Evolutionary conservation across 2,113 vertebrate species (phyloP), one percentile per base, ranked within the genome.

Genomic region (Etia nguti): DNA sequence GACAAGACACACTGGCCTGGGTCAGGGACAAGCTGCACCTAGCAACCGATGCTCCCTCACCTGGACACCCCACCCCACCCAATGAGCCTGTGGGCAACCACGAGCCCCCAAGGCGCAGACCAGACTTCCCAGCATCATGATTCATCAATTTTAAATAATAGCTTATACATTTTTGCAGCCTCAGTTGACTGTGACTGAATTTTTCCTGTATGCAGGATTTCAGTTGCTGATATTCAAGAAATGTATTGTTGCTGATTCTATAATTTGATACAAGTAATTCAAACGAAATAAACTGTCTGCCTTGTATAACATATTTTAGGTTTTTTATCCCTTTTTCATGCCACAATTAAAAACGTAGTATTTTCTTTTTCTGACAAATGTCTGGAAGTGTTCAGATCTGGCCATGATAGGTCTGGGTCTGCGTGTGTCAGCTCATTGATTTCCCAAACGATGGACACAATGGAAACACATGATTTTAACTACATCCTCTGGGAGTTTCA

Each of bases 71-170:
- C 36, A 38, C 9, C 36, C 8, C 31, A 62, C 6, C 16, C 1
- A 65, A n/a, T n/a, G 31, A 36, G 60, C 18, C 31, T 36, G 31
- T 1, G 15, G 60, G 60, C 10, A 0, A 34, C 59, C 34, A 60
- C 5, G 57, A 4, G 0, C 29, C 11, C 16, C 29, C 29, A 20
- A 62, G 16, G 29, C 1, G 0, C 5, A 0, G 2, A 36, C 31
- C 34, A 36, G 29, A 11, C 59, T n/a, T 62, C 59, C 31, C 18
- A 62, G 59, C 31, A 34, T 62, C 59, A 20, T 62, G 59, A 62
- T 20, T 20, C 9, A 62, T 62, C 10, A 36, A 12, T 62, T 62
- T 36, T 12, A 62, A 62, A 62, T 36, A 36, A 36, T 62, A 36
- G 31, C 31, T 62, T 62, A 4, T 36, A 36, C 18, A 62, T 62